phyloP scores from a whole-genome alignment of 1,140 invertebrate genomes.

The Pollicipes pollicipes region DNA sequence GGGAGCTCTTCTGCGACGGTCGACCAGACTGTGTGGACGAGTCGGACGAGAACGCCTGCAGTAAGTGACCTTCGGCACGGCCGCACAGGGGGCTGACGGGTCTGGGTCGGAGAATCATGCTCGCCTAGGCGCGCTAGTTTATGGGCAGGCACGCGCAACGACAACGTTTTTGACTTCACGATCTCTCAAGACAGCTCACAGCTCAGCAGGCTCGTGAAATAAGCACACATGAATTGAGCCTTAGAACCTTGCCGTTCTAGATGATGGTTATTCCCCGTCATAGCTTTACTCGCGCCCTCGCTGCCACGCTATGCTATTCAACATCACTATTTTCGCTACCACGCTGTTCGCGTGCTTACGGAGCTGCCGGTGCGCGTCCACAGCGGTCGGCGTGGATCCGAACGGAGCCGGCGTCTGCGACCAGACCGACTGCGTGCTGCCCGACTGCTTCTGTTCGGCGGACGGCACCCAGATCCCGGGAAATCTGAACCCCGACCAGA shows the following conservation, averaged over 20 bases:
- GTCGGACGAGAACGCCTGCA: constrained; percentile 85
- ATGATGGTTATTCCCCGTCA: no score
- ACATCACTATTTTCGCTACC: no score
- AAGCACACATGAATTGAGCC: constrained; percentile 6
- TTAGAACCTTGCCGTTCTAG: no score
- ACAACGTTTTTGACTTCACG: neutral
- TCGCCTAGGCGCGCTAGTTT: neutral
- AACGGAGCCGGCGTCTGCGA: constrained; percentile 80
- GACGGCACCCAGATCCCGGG: constrained; percentile 49
- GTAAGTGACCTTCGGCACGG: constrained; percentile 37
- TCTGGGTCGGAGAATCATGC: no score
- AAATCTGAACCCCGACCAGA: constrained; percentile 26
- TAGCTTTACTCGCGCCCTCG: no score
- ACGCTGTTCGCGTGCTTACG: no score
- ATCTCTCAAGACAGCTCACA: neutral
- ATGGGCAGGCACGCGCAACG: neutral
- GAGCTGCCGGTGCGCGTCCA: neutral
- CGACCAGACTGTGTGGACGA: constrained; percentile 81
- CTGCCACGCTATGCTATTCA: no score
- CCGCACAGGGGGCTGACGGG: no score
- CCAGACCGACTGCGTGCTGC: constrained; percentile 62
- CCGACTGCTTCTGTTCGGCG: constrained; percentile 84
- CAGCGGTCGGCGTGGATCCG: constrained; percentile 70
- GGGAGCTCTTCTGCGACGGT: constrained; percentile 79
- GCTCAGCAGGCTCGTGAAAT: neutral